These are phyloP conservation scores for Actenoides hombroni DNA, from an alignment of 2,113 vertebrate species.

Conservation along the genomic window DNA sequence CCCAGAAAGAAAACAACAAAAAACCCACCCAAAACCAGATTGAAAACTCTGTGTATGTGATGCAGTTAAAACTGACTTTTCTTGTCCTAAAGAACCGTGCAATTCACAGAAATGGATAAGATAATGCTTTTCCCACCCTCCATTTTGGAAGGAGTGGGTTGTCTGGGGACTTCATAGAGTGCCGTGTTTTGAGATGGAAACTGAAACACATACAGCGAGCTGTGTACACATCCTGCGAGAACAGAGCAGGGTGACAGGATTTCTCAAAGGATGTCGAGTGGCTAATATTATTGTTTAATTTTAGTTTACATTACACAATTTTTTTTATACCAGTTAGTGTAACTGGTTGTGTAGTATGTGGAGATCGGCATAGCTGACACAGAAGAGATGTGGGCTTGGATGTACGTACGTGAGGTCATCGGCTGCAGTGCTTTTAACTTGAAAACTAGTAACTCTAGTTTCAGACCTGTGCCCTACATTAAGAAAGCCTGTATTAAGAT, in stretches of 20 bases:
- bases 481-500: background rate
- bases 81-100: background rate
- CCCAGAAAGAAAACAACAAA: background rate
- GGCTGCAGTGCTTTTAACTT: background rate
- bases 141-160: background rate
- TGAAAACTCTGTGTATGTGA: accelerated
- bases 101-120: background rate
- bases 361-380: background rate
- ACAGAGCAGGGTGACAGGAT: background rate
- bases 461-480: background rate
- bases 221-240: background rate
- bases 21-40: background rate
- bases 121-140: background rate
- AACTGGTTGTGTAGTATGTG: background rate
- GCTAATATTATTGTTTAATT: background rate
- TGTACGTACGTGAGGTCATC: background rate
- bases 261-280: background rate
- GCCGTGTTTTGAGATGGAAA: background rate
- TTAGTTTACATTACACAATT: background rate
- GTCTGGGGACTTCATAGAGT: background rate
- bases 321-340: background rate
- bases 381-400: background rate
- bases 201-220: background rate
- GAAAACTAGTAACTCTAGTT: background rate
- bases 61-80: background rate